Evolutionary conservation across 2,888 invertebrate genomes (phyloP), one percentile per base, ranked within the genome.

Genomic region (Parnassius apollo): DNA sequence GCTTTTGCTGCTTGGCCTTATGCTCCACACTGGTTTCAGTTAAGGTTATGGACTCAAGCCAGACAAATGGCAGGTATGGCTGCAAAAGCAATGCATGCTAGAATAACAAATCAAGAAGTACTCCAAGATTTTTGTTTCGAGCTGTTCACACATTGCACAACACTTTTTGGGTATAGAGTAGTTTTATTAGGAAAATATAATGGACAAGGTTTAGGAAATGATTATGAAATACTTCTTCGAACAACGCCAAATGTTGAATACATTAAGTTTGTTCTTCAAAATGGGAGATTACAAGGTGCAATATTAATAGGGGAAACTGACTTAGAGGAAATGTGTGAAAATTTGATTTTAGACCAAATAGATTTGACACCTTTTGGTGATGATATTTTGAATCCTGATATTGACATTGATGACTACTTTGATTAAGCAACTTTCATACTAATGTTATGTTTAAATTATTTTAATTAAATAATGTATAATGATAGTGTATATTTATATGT

Each of bases 321-420:
- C 80, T 92, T 99, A 66, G 99, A 99, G 82, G 99, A 99, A 91
- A 98, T 97, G 83, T 97, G 98, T 87, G 99, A 99, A 90, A 99
- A 99, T 92, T 93, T 99, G 66, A 99, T 99, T 77, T 92, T 99
- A 45, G 98, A 99, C 92, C 96, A 98, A 81, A 93, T 98, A 65
- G 98, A 99, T 90, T 91, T 99, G 64, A 95, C 95, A 61, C 93
- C 94, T 10, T 96, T 96, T 83, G 98, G 98, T 62, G 97, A 98
- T 83, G 96, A 98, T 83, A 94, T 99, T 72, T 93, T 99, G 9
- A 96, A 99, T 93, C 98, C 99, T 22, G 94, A 97, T 81, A 96
- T 99, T 77, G 99, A 99, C 82, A 97, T 99, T 76, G 99, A 99
- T 86, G 99, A 99, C 92, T 99, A 98, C 91, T 99, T 99, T 94